Base-by-base conservation (phyloP, 2,888 invertebrate species). In the Prenolepis imparis region DNA sequence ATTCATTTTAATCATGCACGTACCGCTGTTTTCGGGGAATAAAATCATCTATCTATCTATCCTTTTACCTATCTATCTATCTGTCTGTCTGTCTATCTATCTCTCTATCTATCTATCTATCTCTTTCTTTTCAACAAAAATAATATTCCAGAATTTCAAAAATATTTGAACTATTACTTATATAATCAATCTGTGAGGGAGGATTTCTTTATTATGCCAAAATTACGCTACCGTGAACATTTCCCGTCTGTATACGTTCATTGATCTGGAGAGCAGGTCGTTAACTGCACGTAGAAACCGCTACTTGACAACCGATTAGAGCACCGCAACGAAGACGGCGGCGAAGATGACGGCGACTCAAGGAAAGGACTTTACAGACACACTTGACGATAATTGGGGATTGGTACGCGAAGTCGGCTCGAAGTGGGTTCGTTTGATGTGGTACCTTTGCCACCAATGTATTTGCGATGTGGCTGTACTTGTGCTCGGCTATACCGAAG, bases 301-400 rank as follows among this genome's bases (percentile, higher is more conserved):
- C 83, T 86, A 85, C 89, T 89, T 84, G 89, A 86, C 87, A 85
- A 86, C 84, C 90, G 86, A 88, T 90, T 89, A 89, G 81, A 85
- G 85, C 73, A 84, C 82, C 72, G 66, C 73, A 57, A 55, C 75
- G 75, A 74, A 52, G 66, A 44, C 64, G 67, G 36, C 57, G 73
- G 39, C 55, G 73, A 73, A 73, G 57, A 73, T 41, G 73, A 77
- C 28, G 77, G 48, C 63, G 75, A 83, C 74, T 84, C 48, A 59
- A 74, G 80, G 73, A 78, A 82, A 82, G 63, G 86, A 84, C 73
- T 83, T 82, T 81, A 74, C 78, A 55, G 66, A 67, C 73, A 32
- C 18, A 84, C 68, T 83, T 72, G 64, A 87, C 64, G 85, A 87
- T 90, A 90, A 90, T 90, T 90, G 90, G 84, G 87, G 90, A 89